A percentile compares a stretch with the other conserved stretches of the same genome.
Evolutionary conservation across 2,888 invertebrate genomes (phyloP).

Genomic region (Drosophila maculinotata): DNA sequence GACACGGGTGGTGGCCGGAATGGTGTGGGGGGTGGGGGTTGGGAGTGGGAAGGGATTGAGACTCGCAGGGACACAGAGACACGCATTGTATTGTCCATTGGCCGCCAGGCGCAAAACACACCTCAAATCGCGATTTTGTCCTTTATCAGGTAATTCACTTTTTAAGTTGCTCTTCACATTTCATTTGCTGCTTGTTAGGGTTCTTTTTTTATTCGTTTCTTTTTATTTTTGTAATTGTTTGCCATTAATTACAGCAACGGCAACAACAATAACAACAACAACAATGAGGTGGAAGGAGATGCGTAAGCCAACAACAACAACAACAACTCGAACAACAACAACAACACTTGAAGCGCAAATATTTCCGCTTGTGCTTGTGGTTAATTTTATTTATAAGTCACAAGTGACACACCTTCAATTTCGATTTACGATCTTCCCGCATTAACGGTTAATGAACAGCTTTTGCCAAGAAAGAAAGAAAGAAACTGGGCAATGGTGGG

Average conservation of each 20-base stretch:
- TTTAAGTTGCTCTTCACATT: constrained; percentile 79
- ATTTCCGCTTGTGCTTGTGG: constrained; percentile 73
- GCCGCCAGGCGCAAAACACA: constrained; percentile 63
- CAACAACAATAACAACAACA: constrained; percentile 56
- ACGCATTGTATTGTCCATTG: constrained; percentile 46
- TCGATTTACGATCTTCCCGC: constrained; percentile 72
- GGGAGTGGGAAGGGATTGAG: background rate
- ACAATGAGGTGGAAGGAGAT: constrained; percentile 40
- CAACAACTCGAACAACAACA: constrained; percentile 39
- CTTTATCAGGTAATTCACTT: constrained; percentile 82
- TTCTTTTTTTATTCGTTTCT: constrained; percentile 35
- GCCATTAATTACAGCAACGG: constrained; percentile 81
- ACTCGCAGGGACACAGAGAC: constrained; percentile 16
- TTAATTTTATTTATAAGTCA: constrained; percentile 82
- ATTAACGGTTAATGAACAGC: constrained; percentile 71
- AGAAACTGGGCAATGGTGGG: background rate
- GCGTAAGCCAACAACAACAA: constrained; percentile 56
- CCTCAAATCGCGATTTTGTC: constrained; percentile 79
- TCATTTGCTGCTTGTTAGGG: constrained; percentile 53
- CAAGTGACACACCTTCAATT: constrained; percentile 75
- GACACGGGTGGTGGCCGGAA: constrained; percentile 17
- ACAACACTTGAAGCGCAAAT: constrained; percentile 66
- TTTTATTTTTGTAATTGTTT: constrained; percentile 78
- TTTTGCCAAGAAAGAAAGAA: constrained; percentile 41
- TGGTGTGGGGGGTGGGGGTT: background rate